phyloP scores from a whole-genome alignment of 2,888 invertebrate genomes.

The Caradrina kadenii region DNA sequence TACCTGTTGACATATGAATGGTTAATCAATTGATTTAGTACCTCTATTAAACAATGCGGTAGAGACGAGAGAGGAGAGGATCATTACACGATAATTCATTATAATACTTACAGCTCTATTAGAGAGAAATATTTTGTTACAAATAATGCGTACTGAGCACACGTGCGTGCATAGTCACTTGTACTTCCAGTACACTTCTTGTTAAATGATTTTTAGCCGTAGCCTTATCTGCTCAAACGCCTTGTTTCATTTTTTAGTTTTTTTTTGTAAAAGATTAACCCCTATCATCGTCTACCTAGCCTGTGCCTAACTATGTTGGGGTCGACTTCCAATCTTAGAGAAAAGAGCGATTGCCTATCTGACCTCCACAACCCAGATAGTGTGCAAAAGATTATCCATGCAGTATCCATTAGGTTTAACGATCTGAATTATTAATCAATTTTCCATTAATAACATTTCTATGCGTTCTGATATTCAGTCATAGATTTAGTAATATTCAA shows the following conservation, averaged over 20 bases:
- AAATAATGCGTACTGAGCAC: constrained; percentile 11
- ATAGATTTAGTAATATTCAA: background rate
- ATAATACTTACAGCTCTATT: constrained; percentile 44
- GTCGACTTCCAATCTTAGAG: too few species aligned
- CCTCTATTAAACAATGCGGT: constrained; percentile 35
- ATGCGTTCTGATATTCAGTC: background rate
- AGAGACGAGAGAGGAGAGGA: background rate
- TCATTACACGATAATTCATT: constrained; percentile 17
- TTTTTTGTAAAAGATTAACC: background rate
- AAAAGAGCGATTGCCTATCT: too few species aligned
- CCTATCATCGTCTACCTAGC: too few species aligned
- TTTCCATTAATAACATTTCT: background rate
- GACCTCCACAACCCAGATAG: too few species aligned
- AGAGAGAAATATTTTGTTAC: constrained; percentile 21
- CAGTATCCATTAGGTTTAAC: background rate
- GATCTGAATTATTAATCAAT: background rate
- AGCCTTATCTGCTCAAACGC: background rate
- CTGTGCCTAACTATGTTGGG: too few species aligned
- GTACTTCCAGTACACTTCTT: background rate
- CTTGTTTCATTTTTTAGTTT: background rate
- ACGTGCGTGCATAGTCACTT: constrained; percentile 13
- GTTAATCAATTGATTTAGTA: constrained; percentile 46
- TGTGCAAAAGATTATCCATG: background rate
- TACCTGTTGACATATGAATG: constrained; percentile 47
- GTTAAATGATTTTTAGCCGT: background rate